Evolutionary conservation across 2,113 vertebrate species (phyloP).

Genomic region (Fregetta grallaria): DNA sequence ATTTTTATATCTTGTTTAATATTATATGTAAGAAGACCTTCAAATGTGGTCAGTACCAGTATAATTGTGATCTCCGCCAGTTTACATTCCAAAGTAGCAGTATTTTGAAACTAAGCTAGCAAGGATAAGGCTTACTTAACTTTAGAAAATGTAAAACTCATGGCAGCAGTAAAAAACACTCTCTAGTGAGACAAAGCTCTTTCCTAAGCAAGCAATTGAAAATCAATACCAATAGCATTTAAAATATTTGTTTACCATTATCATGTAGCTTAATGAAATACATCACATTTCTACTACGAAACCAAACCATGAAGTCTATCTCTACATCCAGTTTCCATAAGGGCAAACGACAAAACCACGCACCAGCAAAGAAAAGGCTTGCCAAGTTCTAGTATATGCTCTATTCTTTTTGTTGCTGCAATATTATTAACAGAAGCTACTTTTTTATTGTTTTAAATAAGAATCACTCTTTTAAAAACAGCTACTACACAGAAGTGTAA

Average conservation of each 20-base stretch:
- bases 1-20: neutral
- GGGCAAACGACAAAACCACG: neutral
- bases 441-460: neutral
- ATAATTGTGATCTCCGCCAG: neutral
- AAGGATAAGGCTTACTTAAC: neutral
- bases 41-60: neutral
- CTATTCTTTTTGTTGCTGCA: neutral
- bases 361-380: neutral
- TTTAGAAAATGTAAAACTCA: neutral
- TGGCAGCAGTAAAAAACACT: neutral
- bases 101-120: neutral
- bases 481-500: neutral
- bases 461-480: neutral
- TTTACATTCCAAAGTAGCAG: neutral
- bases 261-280: neutral
- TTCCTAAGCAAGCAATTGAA: neutral
- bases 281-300: neutral
- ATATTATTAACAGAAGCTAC: neutral
- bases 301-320: accelerated
- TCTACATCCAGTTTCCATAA: neutral
- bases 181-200: neutral
- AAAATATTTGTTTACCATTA: neutral
- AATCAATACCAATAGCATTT: neutral
- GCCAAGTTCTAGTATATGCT: neutral
- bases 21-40: neutral